phyloP scores from a whole-genome alignment of 2,888 invertebrate species.

The Himalopsyche anomala region DNA sequence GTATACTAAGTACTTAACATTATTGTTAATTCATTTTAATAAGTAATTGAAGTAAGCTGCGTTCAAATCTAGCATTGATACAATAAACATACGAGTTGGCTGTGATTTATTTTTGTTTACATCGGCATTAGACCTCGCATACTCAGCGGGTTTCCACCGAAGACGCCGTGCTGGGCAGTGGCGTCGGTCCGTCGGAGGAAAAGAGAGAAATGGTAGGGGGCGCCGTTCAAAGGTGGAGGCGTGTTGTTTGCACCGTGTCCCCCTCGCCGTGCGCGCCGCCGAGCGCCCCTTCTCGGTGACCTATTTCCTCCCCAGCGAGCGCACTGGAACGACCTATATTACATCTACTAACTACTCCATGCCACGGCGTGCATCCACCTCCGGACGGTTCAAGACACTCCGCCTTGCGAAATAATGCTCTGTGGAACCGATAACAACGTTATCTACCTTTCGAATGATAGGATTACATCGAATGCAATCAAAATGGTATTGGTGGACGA shows the following conservation, averaged over 20 bases:
- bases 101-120: too few relatives aligned
- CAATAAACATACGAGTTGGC: too few relatives aligned
- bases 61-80: too few relatives aligned
- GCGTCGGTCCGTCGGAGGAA: neutral
- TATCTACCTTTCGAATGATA: neutral
- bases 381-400: constrained; percentile 16
- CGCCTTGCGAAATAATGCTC: constrained; percentile 6
- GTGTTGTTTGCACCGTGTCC: constrained; percentile 22
- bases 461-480: neutral
- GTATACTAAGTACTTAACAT: too few relatives aligned
- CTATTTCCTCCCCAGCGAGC: constrained; percentile 27
- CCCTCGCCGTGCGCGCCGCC: neutral
- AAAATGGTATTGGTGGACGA: neutral
- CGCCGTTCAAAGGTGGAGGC: constrained; percentile 10
- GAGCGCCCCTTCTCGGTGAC: constrained; percentile 11
- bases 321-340: constrained; percentile 30
- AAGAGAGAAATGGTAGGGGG: constrained; percentile 9
- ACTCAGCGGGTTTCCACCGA: neutral
- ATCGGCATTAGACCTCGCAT: neutral
- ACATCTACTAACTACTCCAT: neutral
- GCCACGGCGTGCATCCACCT: constrained; percentile 26
- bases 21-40: too few relatives aligned
- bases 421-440: neutral
- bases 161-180: constrained; percentile 26
- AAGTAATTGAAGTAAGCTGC: too few relatives aligned